Percentiles rank a stretch among this genome's conserved stretches.
Conservation (phyloP, 2,797 vertebrate genomes). For the Psittacula derbiana region DNA sequence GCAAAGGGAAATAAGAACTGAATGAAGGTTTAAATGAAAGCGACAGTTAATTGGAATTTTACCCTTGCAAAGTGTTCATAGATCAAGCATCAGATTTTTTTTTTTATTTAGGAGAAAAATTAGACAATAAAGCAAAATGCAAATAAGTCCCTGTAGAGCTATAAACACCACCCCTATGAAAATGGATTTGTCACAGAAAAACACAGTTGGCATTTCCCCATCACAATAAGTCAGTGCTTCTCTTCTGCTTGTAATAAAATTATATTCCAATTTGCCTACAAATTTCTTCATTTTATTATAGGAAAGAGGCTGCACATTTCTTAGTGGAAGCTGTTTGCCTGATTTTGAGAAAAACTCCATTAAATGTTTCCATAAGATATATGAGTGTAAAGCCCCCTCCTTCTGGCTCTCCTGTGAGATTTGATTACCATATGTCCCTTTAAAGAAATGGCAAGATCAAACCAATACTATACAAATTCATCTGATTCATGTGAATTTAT, state of each 20-base stretch:
- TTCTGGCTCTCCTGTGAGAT: not conserved
- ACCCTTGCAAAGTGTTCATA: not conserved
- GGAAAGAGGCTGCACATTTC: not conserved
- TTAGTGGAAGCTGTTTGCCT: not conserved
- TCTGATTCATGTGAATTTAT: not conserved
- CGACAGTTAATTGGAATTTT: not conserved
- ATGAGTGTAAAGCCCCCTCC: not conserved
- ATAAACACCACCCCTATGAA: not conserved
- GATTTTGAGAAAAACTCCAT: not conserved
- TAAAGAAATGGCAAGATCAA: not conserved
- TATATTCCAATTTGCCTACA: not conserved
- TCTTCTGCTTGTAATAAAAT: not conserved
- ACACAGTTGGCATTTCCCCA: not conserved
- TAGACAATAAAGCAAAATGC: not conserved
- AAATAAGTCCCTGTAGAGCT: not conserved
- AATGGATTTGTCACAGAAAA: not conserved
- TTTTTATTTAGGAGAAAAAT: not conserved
- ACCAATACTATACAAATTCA: not conserved
- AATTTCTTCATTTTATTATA: not conserved
- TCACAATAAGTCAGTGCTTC: not conserved
- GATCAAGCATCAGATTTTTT: not conserved
- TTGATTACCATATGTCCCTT: not conserved
- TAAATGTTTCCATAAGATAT: not conserved
- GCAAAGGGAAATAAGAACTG: not conserved
- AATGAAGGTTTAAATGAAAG: not conserved